Evolutionary conservation across 1,140 invertebrate species (phyloP), one percentile per base, ranked within the genome.

Genomic region (Thereuonema tuberculata): DNA sequence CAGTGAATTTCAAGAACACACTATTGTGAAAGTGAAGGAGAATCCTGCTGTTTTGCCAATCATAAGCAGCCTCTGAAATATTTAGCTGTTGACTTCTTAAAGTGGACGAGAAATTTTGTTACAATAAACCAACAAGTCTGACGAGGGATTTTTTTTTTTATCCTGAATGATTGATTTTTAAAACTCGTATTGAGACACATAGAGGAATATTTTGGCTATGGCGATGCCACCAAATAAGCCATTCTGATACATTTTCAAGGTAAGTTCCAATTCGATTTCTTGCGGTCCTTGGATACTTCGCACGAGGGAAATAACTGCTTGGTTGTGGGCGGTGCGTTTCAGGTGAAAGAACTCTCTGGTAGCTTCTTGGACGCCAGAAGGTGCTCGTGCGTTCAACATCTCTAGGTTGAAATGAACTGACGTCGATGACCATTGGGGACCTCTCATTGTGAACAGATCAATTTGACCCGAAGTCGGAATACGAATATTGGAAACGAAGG

Each of bases 381-480:
- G 80, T 17, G 83, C 81, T 60, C 81, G 73, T 0, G 81, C 81
- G 49, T 77, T 74, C 0, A 82, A 68, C 29, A 94, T 73, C 3
- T 83, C 78, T 72, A 93, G 78, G 53, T 81, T 79, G 73, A 93
- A 94, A 59, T 82, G 78, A 2, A 87, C 77, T 31, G 80, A 82
- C 20, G 84, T 83, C 21, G 76, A 77, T 0, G 77, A 68, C 74
- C 83, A 82, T 20, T 80, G 73, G 0, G 87, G 86, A 0, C 87
- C 85, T 59, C 85, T 78, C 81, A 96, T 91, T 12, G 86, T 91
- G 71, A 94, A 95, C 1, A 97, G 74, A 56, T 89, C 83, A 46
- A 88, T 74, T 63, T 79, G 77, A 2, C 81, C 84, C 61, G 71
- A 74, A 1, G 75, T 67, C 0, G 87, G 82, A 5, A 94, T 78